Conservation (phyloP, 2,797 vertebrate species). For the Synaphobranchus kaupii region DNA sequence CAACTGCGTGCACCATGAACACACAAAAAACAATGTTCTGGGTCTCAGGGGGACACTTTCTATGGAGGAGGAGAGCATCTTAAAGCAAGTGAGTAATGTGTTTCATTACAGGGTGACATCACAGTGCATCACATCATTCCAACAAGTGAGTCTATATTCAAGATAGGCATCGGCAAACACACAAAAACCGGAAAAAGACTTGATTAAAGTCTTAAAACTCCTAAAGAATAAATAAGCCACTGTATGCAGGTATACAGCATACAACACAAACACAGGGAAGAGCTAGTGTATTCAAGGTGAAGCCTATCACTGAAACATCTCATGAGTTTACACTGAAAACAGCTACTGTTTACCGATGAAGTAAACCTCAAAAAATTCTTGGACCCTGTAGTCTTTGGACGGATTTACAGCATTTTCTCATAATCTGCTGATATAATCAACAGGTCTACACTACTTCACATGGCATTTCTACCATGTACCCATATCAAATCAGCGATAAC, state of each 20-base stretch:
- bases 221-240: conserved; percentile 46
- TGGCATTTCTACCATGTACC: not conserved
- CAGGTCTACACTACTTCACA: not conserved
- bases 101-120: conserved; percentile 50
- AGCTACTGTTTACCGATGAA: conserved; percentile 48
- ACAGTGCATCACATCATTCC: conserved; percentile 24
- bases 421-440: not conserved
- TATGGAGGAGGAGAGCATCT: conserved; percentile 41
- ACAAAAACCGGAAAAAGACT: conserved; percentile 48
- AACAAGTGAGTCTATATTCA: conserved; percentile 56
- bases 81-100: conserved; percentile 50
- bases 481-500: not conserved
- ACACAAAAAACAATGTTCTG: conserved; percentile 24
- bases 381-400: not conserved
- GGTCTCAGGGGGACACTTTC: conserved; percentile 42
- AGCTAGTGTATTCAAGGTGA: conserved; percentile 64
- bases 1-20: conserved; percentile 40
- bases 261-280: conserved; percentile 46
- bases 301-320: conserved; percentile 65
- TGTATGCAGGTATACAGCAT: conserved; percentile 51
- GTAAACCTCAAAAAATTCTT: conserved; percentile 42
- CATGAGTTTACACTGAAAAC: conserved; percentile 70
- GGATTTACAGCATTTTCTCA: not conserved
- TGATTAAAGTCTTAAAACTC: conserved; percentile 53
- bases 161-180: conserved; percentile 50